Conservation (phyloP, 2,797 vertebrate species). For the Mycteria americana region DNA sequence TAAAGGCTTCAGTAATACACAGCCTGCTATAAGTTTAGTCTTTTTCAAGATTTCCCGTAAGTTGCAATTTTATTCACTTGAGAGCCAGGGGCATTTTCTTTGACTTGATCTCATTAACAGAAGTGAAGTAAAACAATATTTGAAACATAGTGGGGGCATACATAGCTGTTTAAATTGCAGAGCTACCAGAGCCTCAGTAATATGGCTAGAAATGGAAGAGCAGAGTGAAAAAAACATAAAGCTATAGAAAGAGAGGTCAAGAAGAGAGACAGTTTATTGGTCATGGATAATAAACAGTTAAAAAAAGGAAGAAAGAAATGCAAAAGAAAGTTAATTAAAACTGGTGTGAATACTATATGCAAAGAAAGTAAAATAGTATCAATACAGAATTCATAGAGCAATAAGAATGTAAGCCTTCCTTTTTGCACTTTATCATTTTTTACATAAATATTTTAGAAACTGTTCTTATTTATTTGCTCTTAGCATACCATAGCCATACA, state of each 20-base stretch:
- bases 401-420: neutral
- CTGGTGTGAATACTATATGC: neutral
- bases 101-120: neutral
- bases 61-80: neutral
- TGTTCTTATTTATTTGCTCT: neutral
- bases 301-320: neutral
- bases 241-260: neutral
- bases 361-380: neutral
- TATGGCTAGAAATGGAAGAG: neutral
- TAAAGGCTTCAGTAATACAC: neutral
- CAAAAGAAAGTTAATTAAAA: neutral
- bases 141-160: neutral
- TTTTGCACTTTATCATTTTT: neutral
- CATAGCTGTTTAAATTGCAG: neutral
- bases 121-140: neutral
- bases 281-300: neutral
- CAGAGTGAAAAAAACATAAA: neutral
- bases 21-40: neutral
- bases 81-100: neutral
- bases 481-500: neutral
- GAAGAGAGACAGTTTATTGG: neutral
- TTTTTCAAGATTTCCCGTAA: neutral
- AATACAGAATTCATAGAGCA: neutral
- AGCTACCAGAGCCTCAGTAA: neutral
- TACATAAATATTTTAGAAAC: neutral